phyloP scores from a whole-genome alignment of 2,113 vertebrate genomes.

The Pachyramphus minor region DNA sequence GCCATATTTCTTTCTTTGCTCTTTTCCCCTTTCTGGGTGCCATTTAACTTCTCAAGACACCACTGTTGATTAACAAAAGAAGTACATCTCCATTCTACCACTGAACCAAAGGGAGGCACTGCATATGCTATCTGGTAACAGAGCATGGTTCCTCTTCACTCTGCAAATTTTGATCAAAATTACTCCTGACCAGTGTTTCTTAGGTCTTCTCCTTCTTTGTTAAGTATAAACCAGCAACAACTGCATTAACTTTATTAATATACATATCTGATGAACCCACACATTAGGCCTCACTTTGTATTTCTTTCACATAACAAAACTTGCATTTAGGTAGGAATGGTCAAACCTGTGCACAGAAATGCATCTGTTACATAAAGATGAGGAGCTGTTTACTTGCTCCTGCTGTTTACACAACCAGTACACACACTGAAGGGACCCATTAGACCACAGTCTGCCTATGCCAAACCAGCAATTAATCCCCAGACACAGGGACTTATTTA shows the following conservation, averaged over 20 bases:
- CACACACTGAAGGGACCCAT: background rate
- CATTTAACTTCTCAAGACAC: background rate
- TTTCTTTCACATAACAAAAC: background rate
- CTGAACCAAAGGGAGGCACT: background rate
- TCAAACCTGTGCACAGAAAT: background rate
- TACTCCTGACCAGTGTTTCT: background rate
- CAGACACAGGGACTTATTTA: background rate
- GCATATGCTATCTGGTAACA: background rate
- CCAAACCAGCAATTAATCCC: background rate
- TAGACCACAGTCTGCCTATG: background rate
- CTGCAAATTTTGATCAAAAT: background rate
- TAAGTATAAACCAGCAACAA: background rate
- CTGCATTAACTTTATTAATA: background rate
- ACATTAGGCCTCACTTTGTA: background rate
- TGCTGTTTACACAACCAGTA: background rate
- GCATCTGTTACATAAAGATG: background rate
- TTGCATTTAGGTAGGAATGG: background rate
- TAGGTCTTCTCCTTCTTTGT: background rate
- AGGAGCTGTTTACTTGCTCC: background rate
- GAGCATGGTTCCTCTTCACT: background rate
- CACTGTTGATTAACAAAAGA: background rate
- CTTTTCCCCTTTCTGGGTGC: background rate
- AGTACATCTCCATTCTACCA: accelerated
- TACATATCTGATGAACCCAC: background rate
- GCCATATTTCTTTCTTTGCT: background rate